These are phyloP conservation scores for Drosophila oshimai DNA, from an alignment of 1,140 invertebrate genomes.

Conservation along the genomic window DNA sequence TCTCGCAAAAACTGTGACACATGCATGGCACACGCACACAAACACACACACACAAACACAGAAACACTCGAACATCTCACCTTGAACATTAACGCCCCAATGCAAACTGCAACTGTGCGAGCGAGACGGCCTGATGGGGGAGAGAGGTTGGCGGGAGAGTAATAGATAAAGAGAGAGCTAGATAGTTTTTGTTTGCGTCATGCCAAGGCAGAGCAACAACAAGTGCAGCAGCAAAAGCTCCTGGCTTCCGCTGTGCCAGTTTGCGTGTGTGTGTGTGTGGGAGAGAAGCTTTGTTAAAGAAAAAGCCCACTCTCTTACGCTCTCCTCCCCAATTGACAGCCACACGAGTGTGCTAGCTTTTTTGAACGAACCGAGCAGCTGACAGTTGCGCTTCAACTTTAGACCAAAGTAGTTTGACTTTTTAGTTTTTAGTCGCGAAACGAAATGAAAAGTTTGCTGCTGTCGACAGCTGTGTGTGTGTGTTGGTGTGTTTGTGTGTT, in stretches of 20 bases:
- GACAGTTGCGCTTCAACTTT: constrained; percentile 78
- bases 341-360: constrained; percentile 31
- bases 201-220: constrained; percentile 34
- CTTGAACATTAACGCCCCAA: constrained; percentile 81
- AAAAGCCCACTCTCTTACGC: not conserved
- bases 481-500: constrained; percentile 18
- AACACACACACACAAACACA: constrained; percentile 17
- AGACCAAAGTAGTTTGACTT: constrained; percentile 73
- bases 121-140: constrained; percentile 39
- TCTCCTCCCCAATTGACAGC: not conserved
- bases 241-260: constrained; percentile 23
- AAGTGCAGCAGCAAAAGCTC: constrained; percentile 48
- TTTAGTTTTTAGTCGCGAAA: constrained; percentile 54
- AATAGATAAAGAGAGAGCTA: constrained; percentile 48
- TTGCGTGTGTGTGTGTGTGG: constrained; percentile 16
- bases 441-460: constrained; percentile 65
- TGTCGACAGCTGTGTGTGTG: constrained; percentile 1
- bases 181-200: constrained; percentile 66
- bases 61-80: too few relatives aligned
- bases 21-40: constrained; percentile 25
- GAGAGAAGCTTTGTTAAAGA: constrained; percentile 32
- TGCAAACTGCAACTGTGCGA: constrained; percentile 71
- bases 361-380: constrained; percentile 63
- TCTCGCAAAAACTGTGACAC: constrained; percentile 49
- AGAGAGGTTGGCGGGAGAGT: not conserved